Evolutionary conservation across 2,797 vertebrate genomes (phyloP), one percentile per base, ranked within the genome.

Genomic region (Hydrocynus forskahlii): DNA sequence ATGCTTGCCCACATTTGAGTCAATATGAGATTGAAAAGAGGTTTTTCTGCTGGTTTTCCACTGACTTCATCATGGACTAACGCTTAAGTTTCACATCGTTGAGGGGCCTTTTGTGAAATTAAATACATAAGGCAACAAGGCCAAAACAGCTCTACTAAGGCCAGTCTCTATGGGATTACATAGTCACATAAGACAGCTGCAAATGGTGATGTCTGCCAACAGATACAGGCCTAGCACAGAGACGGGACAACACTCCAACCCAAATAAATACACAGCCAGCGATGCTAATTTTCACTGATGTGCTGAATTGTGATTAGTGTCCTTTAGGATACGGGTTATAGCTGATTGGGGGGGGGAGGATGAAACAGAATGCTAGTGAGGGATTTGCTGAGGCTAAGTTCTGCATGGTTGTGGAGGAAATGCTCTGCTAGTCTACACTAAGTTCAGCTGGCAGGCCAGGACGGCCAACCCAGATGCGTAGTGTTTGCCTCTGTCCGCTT

Each of bases 391-490:
- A 40, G 35, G 43, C 19, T 48, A 25, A 25, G n/a, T 2, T 8
- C 25, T 74, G 70, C n/a, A 57, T 57, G 45, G 43, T 45, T 72
- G 50, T 14, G 63, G 7, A n/a, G 38, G 66, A 45, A 45, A 45
- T 4, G 66, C 19, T 68, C 19, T 17, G 17, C 63, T 7, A 55
- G 74, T 60, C 63, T 66, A 66, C 50, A 25, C 74, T 72, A 81
- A 59, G 59, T 45, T 73, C 50, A 69, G 70, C 7, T 48, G 70
- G 40, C 23, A 60, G 73, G 62, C 14, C 12, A 21, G 10, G 59
- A 71, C 60, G 57, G 81, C 79, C 83, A 79, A 67, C 29, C 48
- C 82, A 81, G 79, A 87, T 84, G 78, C 80, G 78, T 38, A 74
- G 35, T 79, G 81, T 83, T 77, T 78, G 79, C 84, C 79, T 72